A percentile compares a stretch with the other conserved stretches of the same genome.
Evolutionary conservation across 2,797 vertebrate genomes (phyloP).

Genomic region (Myotis myotis): DNA sequence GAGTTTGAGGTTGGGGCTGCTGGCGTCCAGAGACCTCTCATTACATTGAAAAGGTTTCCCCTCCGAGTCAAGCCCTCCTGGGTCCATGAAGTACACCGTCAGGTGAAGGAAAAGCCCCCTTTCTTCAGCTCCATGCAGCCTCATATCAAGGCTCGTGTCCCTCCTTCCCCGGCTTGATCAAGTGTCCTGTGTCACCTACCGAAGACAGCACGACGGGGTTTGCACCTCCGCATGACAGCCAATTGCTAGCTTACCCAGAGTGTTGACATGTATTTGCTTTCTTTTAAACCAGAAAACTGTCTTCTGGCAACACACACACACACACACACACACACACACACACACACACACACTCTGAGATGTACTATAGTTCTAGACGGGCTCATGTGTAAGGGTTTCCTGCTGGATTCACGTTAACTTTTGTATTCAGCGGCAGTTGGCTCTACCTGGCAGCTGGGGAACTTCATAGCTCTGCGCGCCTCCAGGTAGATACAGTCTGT

Average conservation of each 20-base stretch:
- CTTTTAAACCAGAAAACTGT: not conserved
- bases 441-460: not conserved
- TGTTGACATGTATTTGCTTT: not conserved
- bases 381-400: not conserved
- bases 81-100: not conserved
- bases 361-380: not conserved
- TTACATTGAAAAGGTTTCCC: not conserved
- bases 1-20: not conserved
- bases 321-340: too few relatives aligned
- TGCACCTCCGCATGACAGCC: not conserved
- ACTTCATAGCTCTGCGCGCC: not conserved
- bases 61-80: not conserved
- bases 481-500: not conserved
- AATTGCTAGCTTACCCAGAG: not conserved
- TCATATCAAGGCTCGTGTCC: not conserved
- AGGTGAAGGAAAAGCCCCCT: not conserved
- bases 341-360: not conserved
- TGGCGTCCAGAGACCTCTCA: not conserved
- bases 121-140: not conserved
- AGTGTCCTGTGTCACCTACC: not conserved
- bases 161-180: not conserved
- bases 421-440: not conserved
- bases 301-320: not conserved
- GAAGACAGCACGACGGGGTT: not conserved
- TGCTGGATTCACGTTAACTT: not conserved